Base-by-base conservation (phyloP, 2,113 vertebrate species). In the Agelaius tricolor region DNA sequence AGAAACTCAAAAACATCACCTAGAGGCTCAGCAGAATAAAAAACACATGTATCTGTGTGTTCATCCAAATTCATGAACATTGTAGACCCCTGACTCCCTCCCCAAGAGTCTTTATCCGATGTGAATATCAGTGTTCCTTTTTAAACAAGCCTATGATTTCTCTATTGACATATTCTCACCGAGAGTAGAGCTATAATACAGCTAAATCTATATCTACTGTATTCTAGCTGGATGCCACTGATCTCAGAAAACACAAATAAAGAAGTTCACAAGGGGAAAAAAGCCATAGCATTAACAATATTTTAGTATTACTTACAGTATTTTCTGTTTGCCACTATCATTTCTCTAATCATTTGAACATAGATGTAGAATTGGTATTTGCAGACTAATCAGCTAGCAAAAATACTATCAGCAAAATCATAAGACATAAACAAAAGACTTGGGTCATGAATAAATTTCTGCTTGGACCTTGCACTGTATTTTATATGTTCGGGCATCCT, bases 21-120 rank as follows among this genome's bases (percentile, higher is more conserved):
- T 20, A 73, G 35, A 71, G 39, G 20, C 10, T 80, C 39, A 43
- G 21, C 15, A 52, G 9, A 75, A 74, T 23, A 66, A 55, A 46
- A 78, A 28, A 0, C 8, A 24, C 6, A 11, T 2, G 1, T 7
- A 67, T 21, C 9, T 43, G 3, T 43, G 17, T 21, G 37, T 61
- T 84, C 52, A 67, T 26, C 24, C 66, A 65, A 78, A 72, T 11
- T 12, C 15, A 74, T 13, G 37, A 35, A 22, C 76, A 49, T 6
- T 13, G 10, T 20, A 72, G 54, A 46, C 10, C 23, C 59, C 20
- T 33, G 33, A 44, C 17, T 75, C 17, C 19, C 26, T 74, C 35
- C 13, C 30, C 21, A 33, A 35, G 72, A 46, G 26, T 10, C 30
- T 84, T 72, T 46, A 72, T 27, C 20, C 46, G 57, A 43, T 13